Conservation (phyloP, 2,797 vertebrate species). For the Cetoscarus ocellatus region DNA sequence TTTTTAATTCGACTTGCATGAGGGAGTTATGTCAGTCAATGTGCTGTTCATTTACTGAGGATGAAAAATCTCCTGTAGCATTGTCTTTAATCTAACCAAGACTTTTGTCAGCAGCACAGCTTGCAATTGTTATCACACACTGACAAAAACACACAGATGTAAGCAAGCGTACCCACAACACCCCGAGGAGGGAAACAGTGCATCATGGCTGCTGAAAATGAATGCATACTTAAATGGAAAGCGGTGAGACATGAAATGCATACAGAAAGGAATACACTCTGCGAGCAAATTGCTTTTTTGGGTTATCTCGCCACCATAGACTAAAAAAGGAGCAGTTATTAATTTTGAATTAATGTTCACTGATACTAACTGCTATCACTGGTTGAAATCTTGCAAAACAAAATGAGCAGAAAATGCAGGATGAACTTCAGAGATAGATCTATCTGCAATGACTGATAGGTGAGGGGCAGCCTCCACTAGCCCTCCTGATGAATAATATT, state of each 20-base stretch:
- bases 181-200: constrained; percentile 58
- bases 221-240: constrained; percentile 66
- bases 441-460: constrained; percentile 43
- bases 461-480: constrained; percentile 23
- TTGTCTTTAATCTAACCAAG: constrained; percentile 85
- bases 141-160: constrained; percentile 70
- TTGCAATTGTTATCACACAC: constrained; percentile 82
- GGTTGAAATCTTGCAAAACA: constrained; percentile 15
- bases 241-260: constrained; percentile 63
- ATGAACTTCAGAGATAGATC: constrained; percentile 21
- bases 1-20: constrained; percentile 72
- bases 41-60: constrained; percentile 83
- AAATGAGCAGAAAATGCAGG: constrained; percentile 20
- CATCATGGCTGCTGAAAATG: constrained; percentile 55
- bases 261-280: constrained; percentile 50
- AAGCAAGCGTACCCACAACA: constrained; percentile 67
- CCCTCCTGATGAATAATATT: constrained; percentile 32
- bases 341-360: constrained; percentile 34
- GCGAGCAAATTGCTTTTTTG: constrained; percentile 45
- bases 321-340: constrained; percentile 39
- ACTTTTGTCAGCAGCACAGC: constrained; percentile 87
- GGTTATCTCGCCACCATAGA: constrained; percentile 29
- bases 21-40: constrained; percentile 85
- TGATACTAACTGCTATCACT: constrained; percentile 22
- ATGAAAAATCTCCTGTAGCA: constrained; percentile 78